Evolutionary conservation across 1,140 invertebrate genomes (phyloP), one percentile per base, ranked within the genome.

Genomic region (Hyphantria cunea): DNA sequence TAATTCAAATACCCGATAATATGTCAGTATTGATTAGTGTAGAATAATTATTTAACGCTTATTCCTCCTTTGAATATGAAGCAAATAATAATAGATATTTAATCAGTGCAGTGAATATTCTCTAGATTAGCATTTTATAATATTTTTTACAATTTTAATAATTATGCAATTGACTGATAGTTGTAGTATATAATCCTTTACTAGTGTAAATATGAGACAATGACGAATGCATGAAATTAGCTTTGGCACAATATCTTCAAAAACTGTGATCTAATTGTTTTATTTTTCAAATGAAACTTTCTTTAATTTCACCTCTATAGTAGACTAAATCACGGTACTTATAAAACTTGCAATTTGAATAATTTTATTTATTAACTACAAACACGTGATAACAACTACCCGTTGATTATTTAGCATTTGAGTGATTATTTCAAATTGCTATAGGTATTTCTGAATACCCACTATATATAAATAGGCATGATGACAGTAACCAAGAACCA

Each of bases 161-260:
- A 25, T 25, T 25, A 73, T 70, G 58, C 69, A 73, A 73, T 73
- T 64, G 76, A 78, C 76, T 78, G 76, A 78, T 78, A 78, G 71
- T 48, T 75, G 47, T 78, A 76, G 62, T 68, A 12, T 70, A 51
- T 73, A 71, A 65, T 48, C 52, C 51, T 70, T 70, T 70, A 66
- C 51, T 48, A 61, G 45, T 78, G 72, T 74, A 78, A 71, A 75
- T 78, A 78, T 50, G 37, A 58, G 49, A 25, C 17, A 25, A 48
- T 59, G 44, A 45, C 44, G 47, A 52, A 58, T 52, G 48, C 48
- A 64, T 66, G 61, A 37, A 56, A 49, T 62, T 69, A 67, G 13
- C 11, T 67, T 63, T 61, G 54, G 65, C 65, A 67, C 65, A 63
- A 67, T 49, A 33, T 50, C 12, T 52, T 39, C 11, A 6, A 31